Percentiles rank a stretch among this genome's conserved stretches.
Conservation (phyloP, 2,888 invertebrate genomes). For the Branchellion lobata region DNA sequence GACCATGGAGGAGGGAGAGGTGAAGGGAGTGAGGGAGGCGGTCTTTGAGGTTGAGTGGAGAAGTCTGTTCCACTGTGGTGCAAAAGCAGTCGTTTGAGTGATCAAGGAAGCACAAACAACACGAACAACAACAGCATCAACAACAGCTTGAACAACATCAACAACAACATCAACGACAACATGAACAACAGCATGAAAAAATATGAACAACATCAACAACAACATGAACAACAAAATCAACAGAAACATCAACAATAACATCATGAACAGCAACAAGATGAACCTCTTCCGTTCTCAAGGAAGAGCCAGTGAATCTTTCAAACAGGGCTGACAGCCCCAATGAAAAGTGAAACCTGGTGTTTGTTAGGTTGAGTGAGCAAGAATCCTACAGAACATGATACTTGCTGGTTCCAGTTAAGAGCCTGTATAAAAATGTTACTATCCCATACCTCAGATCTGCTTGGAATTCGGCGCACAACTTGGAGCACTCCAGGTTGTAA, state of each 20-base stretch:
- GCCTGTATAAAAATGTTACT: too few species aligned
- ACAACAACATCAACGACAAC: too few species aligned
- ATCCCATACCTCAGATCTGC: background rate
- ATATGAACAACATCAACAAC: too few species aligned
- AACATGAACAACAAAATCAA: too few species aligned
- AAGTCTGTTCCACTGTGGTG: background rate
- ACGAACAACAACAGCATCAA: too few species aligned
- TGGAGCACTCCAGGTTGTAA: constrained; percentile 79
- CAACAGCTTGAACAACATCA: too few species aligned
- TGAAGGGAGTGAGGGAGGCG: constrained; percentile 74
- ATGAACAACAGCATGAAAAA: too few species aligned
- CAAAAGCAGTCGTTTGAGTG: too few species aligned
- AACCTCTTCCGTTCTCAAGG: constrained; percentile 48
- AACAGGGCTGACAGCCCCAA: constrained; percentile 72
- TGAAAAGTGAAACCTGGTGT: constrained; percentile 76
- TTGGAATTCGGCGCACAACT: constrained; percentile 79
- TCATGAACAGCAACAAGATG: too few species aligned
- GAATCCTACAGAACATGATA: constrained; percentile 2
- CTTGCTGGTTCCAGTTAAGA: too few species aligned
- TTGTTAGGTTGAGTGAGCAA: constrained; percentile 76
- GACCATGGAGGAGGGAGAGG: constrained; percentile 91
- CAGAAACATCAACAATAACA: too few species aligned
- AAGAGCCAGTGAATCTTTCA: constrained; percentile 70
- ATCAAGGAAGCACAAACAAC: too few species aligned
- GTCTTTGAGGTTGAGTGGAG: background rate